Evolutionary conservation across 1,140 invertebrate species (phyloP).

Genomic region (Drosophila virilis): DNA sequence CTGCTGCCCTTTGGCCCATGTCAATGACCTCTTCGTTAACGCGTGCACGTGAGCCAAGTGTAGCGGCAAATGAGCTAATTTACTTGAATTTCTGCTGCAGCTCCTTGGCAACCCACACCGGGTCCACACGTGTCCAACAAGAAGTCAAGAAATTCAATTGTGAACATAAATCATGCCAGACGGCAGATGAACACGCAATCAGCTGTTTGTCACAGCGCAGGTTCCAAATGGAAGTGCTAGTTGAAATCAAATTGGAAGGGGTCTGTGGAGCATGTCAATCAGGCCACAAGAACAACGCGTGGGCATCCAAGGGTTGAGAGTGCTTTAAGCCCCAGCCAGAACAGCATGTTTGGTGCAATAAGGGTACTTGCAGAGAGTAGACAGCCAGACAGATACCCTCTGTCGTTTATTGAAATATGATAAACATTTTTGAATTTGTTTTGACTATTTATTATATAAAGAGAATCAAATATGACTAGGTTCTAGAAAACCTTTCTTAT

Average conservation of each 20-base stretch:
- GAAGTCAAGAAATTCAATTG: slow-evolving; percentile 81
- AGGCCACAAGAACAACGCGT: slow-evolving; percentile 36
- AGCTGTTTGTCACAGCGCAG: slow-evolving; percentile 71
- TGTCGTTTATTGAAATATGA: background rate
- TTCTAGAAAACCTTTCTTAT: too few relatives aligned
- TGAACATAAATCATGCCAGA: slow-evolving; percentile 72
- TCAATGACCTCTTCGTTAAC: slow-evolving; percentile 73
- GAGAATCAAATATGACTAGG: too few relatives aligned
- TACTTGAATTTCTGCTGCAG: slow-evolving; percentile 45
- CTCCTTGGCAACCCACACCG: slow-evolving; percentile 20
- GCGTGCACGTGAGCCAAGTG: slow-evolving; percentile 75
- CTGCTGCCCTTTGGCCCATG: slow-evolving; percentile 53
- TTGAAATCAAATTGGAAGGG: slow-evolving; percentile 9
- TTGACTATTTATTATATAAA: too few relatives aligned
- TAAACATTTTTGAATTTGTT: too few relatives aligned
- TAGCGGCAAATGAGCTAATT: slow-evolving; percentile 79
- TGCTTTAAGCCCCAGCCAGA: slow-evolving; percentile 20
- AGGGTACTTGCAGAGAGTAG: background rate
- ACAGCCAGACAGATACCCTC: background rate
- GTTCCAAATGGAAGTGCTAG: slow-evolving; percentile 20
- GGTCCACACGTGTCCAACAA: slow-evolving; percentile 57
- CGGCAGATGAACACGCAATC: slow-evolving; percentile 70
- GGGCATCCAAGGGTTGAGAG: slow-evolving; percentile 13
- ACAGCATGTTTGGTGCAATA: slow-evolving; percentile 1
- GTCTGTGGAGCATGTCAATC: slow-evolving; percentile 45